Percentiles rank a stretch among this genome's conserved stretches.
phyloP scores from a whole-genome alignment of 2,113 vertebrate species.

The Cyphomyrus plagiostoma region DNA sequence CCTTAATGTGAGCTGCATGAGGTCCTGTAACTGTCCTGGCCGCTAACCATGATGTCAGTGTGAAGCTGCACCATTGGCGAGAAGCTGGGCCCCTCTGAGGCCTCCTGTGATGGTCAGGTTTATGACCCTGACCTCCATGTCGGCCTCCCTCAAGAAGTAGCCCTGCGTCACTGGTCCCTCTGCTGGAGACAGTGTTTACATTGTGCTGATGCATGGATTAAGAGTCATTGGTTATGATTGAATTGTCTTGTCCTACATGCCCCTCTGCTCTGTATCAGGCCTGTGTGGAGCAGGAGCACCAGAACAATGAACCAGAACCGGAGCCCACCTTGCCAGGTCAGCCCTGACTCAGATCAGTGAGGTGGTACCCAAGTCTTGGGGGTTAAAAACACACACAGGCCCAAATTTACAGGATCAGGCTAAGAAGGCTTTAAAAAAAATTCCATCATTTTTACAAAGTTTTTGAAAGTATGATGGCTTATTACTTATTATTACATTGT shows the following conservation, averaged over 20 bases:
- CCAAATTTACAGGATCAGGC: not conserved
- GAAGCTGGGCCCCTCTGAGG: too few species aligned
- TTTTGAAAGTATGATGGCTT: not conserved
- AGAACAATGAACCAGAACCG: not conserved
- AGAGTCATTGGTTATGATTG: not conserved
- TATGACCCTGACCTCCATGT: not conserved
- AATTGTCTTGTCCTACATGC: not conserved
- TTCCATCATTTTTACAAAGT: not conserved
- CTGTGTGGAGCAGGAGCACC: slow-evolving; percentile 27
- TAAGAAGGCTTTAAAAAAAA: not conserved
- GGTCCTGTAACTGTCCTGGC: not conserved
- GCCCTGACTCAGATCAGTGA: not conserved
- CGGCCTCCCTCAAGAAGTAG: too few species aligned
- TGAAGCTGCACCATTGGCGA: too few species aligned
- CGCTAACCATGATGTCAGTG: too few species aligned
- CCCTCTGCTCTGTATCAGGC: slow-evolving; percentile 23
- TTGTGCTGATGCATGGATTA: not conserved
- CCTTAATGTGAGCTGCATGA: not conserved
- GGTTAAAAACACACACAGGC: not conserved
- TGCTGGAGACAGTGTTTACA: not conserved
- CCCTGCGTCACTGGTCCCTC: too few species aligned
- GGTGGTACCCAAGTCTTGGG: not conserved
- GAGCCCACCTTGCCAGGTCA: slow-evolving; percentile 40
- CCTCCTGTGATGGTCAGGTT: too few species aligned
- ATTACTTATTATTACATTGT: slow-evolving; percentile 3